Evolutionary conservation across 2,888 invertebrate genomes (phyloP), one percentile per base, ranked within the genome.

Genomic region (Agrochola litura): DNA sequence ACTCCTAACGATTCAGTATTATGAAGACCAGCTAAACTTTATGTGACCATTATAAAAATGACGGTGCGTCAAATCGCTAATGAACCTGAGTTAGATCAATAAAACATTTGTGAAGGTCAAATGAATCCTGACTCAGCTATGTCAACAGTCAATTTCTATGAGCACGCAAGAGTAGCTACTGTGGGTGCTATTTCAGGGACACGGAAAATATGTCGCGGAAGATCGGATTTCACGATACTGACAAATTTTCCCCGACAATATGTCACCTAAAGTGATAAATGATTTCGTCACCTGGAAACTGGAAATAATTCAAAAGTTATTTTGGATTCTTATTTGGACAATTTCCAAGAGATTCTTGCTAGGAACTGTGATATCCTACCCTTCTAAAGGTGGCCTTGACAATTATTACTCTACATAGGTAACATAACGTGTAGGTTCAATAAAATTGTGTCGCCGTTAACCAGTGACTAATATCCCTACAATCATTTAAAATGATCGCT

Each of bases 61-160:
- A 84, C 83, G 63, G 76, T 83, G 82, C 68, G 67, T 80, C 77
- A 77, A 84, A 79, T 86, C 65, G 72, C 73, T 84, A 79, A 86
- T 79, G 84, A 75, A 73, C 75, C 77, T 30, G 72, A 67, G 54
- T 73, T 73, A 82, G 84, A 88, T 86, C 87, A 86, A 89, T 87
- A 88, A 80, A 86, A 82, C 79, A 77, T 77, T 82, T 60, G 68
- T 82, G 80, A 86, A 89, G 86, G 87, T 86, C 84, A 85, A 81
- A 76, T 67, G 69, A 84, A 81, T 80, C 83, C 86, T 86, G 86
- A 86, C 83, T 82, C 76, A 82, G 69, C 74, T 77, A 80, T 77
- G 77, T 76, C 79, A 78, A 76, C 76, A 72, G 69, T 70, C 76
- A 84, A 68, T 85, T 76, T 80, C 73, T 76, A 67, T 77, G 49